Evolutionary conservation across 2,797 vertebrate genomes (phyloP), one percentile per base, ranked within the genome.

Genomic region (Siniperca undulata): DNA sequence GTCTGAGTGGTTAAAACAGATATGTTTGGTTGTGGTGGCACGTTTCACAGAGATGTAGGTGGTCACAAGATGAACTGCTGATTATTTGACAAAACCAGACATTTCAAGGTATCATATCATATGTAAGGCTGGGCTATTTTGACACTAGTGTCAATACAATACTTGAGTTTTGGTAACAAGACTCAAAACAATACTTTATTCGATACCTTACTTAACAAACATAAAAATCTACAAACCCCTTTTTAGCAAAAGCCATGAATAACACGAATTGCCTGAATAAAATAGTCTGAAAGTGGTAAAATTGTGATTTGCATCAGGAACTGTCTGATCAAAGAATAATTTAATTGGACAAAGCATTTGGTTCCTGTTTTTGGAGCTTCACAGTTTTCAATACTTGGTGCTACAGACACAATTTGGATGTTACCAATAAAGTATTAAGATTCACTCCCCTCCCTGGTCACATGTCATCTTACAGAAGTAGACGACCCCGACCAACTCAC

Each of bases 401-500:
- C 22, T 12, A 59, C 11, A 13, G 59, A 58, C 16, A 61, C n/a
- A 13, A 40, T 55, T 27, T 59, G 12, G n/a, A 8, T 14, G n/a
- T 1, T 10, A 34, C 34, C 27, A 55, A 24, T 13, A 22, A 34
- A 55, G 19, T 4, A 19, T 20, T 66, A 7, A 24, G 20, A 1
- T 58, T 3, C n/a, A 55, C 59, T 20, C 27, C 22, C 16, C 16
- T 34, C 14, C n/a, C 40, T 36, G 30, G 36, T 67, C 19, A 19
- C 5, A 17, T 9, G 14, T 34, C 48, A 67, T 83, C 3, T 24
- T 2, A 52, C 56, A 64, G 16, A 53, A 30, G 61, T 11, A 20
- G 11, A 17, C 24, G n/a, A 59, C 69, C 27, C n/a, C 19, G 61
- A 78, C 24, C 4, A 58, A 72, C 94, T 91, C 74, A 97, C 96